These are phyloP conservation scores for Labeo rohita DNA, from an alignment of 2,113 vertebrate genomes.

Conservation along the genomic window DNA sequence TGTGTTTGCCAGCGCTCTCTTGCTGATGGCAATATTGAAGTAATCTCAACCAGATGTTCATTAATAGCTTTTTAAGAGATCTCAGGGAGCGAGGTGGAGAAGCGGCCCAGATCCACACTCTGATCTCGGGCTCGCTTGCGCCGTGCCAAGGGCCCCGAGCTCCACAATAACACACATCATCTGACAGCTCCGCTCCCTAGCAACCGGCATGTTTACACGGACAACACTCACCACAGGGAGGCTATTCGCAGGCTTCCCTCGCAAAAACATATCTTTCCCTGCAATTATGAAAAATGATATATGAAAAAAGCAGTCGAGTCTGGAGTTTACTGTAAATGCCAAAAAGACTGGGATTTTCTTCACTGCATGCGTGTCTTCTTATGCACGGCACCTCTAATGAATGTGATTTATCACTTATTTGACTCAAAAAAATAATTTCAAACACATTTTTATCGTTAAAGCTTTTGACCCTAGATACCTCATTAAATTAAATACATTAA, in stretches of 20 bases:
- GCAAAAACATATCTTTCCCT: slow-evolving; percentile 31
- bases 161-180: slow-evolving; percentile 49
- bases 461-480: not conserved
- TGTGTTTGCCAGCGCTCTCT: slow-evolving; percentile 42
- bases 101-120: slow-evolving; percentile 31
- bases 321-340: slow-evolving; percentile 4
- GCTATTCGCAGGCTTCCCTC: slow-evolving; percentile 2
- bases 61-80: slow-evolving; percentile 61
- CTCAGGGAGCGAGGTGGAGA: slow-evolving; percentile 46
- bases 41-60: slow-evolving; percentile 65
- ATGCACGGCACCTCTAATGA: not conserved
- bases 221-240: slow-evolving; percentile 35
- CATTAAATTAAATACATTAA: slow-evolving; percentile 44
- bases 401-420: slow-evolving; percentile 10
- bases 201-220: slow-evolving; percentile 55
- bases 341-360: slow-evolving; percentile 11
- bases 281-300: slow-evolving; percentile 41
- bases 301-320: not conserved
- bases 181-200: slow-evolving; percentile 47
- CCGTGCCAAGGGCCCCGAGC: slow-evolving; percentile 47
- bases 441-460: not conserved
- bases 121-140: slow-evolving; percentile 47
- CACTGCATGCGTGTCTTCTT: not conserved
- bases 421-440: slow-evolving; percentile 25
- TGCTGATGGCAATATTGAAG: slow-evolving; percentile 50